Percentiles rank a stretch among this genome's conserved stretches.
Conservation (phyloP, 2,888 invertebrate genomes). For the Erpobdella octoculata region DNA sequence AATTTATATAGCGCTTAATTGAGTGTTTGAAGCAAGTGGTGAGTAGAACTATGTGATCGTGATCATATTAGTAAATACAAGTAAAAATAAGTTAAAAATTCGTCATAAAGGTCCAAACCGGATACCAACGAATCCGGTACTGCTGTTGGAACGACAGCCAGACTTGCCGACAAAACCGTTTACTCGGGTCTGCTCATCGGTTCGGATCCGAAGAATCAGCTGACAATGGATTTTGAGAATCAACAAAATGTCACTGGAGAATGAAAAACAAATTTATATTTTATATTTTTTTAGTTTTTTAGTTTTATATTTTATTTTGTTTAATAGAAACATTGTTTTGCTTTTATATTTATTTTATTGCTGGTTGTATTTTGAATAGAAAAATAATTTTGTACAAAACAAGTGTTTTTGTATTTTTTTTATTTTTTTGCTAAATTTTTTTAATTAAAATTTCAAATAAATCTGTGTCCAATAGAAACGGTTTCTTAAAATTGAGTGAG, state of each 20-base stretch:
- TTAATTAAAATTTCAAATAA: background rate
- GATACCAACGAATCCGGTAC: background rate
- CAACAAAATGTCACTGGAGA: background rate
- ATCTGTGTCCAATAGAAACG: too few relatives aligned
- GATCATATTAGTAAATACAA: too few relatives aligned
- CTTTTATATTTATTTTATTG: background rate
- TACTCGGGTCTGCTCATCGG: slow-evolving; percentile 23
- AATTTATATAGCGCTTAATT: background rate
- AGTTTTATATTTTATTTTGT: background rate
- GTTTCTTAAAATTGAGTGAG: background rate
- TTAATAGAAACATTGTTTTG: background rate
- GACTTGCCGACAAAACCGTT: slow-evolving; percentile 15
- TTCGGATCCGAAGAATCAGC: slow-evolving; percentile 16
- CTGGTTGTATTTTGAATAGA: background rate
- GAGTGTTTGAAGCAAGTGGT: background rate
- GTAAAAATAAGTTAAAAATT: too few relatives aligned
- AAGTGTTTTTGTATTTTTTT: background rate
- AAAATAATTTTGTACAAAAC: background rate
- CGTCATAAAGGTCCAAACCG: background rate
- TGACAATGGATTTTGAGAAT: slow-evolving; percentile 23
- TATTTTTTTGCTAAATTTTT: background rate
- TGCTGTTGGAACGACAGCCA: background rate
- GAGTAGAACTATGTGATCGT: too few relatives aligned
- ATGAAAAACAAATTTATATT: background rate
- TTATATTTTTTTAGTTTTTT: background rate